These are phyloP conservation scores for Ctenicera cuprea DNA, from an alignment of 2,888 invertebrate species.

Conservation along the genomic window DNA sequence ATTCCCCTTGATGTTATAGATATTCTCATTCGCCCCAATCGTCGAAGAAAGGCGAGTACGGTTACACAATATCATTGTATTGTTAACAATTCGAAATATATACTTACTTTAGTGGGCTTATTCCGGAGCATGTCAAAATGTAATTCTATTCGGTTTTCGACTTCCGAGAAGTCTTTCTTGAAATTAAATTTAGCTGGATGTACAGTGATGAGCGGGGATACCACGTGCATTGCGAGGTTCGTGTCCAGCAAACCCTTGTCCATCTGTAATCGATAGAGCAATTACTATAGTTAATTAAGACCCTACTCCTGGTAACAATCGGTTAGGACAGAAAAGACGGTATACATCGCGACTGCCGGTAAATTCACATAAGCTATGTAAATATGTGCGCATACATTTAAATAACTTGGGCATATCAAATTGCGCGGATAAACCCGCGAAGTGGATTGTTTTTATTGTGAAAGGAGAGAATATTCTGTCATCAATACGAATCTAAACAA, in stretches of 20 bases:
- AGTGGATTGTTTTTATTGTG: slow-evolving; percentile 62
- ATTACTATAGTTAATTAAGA: slow-evolving; percentile 41
- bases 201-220: slow-evolving; percentile 78
- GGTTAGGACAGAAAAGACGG: slow-evolving; percentile 34
- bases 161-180: slow-evolving; percentile 81
- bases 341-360: slow-evolving; percentile 40
- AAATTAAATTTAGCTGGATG: slow-evolving; percentile 80
- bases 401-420: slow-evolving; percentile 64
- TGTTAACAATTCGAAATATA: slow-evolving; percentile 24
- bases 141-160: slow-evolving; percentile 79
- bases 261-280: slow-evolving; percentile 69
- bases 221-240: slow-evolving; percentile 72
- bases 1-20: slow-evolving; percentile 17
- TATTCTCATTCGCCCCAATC: slow-evolving; percentile 22
- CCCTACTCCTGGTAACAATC: slow-evolving; percentile 35
- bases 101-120: slow-evolving; percentile 63
- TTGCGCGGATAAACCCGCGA: slow-evolving; percentile 59
- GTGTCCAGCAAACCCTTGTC: slow-evolving; percentile 80
- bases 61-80: slow-evolving; percentile 18
- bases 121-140: slow-evolving; percentile 73
- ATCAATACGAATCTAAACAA: slow-evolving; percentile 34
- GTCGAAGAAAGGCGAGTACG: slow-evolving; percentile 12
- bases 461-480: slow-evolving; percentile 47
- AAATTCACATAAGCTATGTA: slow-evolving; percentile 61
- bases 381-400: slow-evolving; percentile 67